phyloP scores from a whole-genome alignment of 2,888 invertebrate species.

The Amphimallon solstitiale region DNA sequence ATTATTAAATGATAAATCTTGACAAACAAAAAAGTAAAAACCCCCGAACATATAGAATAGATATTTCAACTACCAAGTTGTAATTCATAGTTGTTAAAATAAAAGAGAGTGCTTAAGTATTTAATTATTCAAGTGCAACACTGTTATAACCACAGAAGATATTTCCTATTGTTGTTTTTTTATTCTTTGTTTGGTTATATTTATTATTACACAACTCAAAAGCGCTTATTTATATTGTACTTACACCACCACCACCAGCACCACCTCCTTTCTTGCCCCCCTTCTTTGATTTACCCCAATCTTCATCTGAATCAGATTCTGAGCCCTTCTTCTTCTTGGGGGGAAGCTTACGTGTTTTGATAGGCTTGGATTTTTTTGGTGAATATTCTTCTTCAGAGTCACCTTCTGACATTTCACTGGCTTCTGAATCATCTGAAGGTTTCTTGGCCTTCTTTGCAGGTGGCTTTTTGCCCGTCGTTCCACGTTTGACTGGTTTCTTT shows the following conservation, averaged over 20 bases:
- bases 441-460: conserved; percentile 66
- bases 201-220: no score
- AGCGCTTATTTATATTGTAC: no score
- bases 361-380: conserved; percentile 68
- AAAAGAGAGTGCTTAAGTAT: no score
- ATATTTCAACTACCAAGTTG: no score
- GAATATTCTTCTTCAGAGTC: conserved; percentile 72
- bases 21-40: no score
- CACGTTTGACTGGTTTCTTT: conserved; percentile 69
- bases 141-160: no score
- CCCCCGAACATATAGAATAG: no score
- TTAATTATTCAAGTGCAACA: no score
- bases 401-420: conserved; percentile 64
- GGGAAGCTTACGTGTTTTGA: conserved; percentile 66
- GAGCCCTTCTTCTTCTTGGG: conserved; percentile 73
- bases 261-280: conserved; percentile 63
- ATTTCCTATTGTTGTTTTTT: no score
- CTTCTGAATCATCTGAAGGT: conserved; percentile 65
- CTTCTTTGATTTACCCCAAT: conserved; percentile 73
- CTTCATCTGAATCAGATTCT: conserved; percentile 75
- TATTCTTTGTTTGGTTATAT: no score
- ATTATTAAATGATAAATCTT: no score
- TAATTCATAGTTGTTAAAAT: no score
- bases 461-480: conserved; percentile 65
- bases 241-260: conserved; percentile 49